These are phyloP conservation scores for Charina bottae DNA, from an alignment of 2,113 vertebrate species.

Conservation along the genomic window DNA sequence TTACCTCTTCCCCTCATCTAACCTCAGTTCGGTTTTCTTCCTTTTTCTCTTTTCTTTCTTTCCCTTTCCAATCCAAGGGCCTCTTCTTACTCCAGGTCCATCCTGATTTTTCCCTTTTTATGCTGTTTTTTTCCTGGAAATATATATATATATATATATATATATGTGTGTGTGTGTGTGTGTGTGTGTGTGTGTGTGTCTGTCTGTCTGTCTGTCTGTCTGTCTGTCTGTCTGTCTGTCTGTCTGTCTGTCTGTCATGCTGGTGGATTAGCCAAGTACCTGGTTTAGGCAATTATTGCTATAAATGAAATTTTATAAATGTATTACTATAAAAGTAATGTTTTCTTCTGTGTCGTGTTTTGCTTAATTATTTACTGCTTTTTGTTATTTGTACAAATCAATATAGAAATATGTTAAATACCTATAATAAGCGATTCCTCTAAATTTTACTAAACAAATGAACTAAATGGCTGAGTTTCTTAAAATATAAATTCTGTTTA, in stretches of 20 bases:
- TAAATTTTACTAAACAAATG: neutral
- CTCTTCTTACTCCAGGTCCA: neutral
- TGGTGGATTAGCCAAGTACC: too few relatives aligned
- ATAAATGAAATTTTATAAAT: neutral
- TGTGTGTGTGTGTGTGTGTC: too few relatives aligned
- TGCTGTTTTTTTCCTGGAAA: neutral
- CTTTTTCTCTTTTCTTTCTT: neutral
- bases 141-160: neutral
- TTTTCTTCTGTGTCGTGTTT: neutral
- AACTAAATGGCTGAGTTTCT: slow-evolving; percentile 3
- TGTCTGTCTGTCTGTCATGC: too few relatives aligned
- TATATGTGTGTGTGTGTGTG: neutral
- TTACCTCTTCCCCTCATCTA: neutral
- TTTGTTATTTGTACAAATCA: neutral
- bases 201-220: too few relatives aligned
- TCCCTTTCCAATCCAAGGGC: neutral
- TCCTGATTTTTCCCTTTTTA: neutral
- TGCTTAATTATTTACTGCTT: neutral
- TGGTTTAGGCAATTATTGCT: neutral
- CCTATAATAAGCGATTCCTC: neutral
- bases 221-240: too few relatives aligned
- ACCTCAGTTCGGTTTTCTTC: neutral
- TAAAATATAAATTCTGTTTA: slow-evolving; percentile 1
- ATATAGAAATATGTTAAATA: neutral
- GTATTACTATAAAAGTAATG: neutral